Conservation (phyloP, 2,888 invertebrate genomes). For the Physocephala rufipes region DNA sequence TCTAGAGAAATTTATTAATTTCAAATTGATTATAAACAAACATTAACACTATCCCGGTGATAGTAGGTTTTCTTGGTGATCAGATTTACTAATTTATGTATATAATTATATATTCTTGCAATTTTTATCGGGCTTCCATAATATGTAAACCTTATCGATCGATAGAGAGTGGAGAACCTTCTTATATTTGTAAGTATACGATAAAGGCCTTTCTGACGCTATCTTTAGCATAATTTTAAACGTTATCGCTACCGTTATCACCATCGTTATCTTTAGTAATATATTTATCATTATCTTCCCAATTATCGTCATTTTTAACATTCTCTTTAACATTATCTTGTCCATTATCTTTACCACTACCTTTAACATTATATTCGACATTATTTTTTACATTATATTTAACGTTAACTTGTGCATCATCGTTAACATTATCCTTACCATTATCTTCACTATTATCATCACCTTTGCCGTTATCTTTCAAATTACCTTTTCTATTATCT, state of each 20-base stretch:
- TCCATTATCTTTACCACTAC: no score
- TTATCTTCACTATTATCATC: no score
- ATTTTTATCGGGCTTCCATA: slow-evolving; percentile 43
- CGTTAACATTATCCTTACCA: no score
- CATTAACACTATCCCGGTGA: neutral
- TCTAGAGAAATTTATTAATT: no score
- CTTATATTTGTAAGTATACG: slow-evolving; percentile 64
- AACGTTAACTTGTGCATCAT: neutral
- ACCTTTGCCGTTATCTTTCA: no score
- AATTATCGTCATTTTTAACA: no score
- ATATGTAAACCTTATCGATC: slow-evolving; percentile 53
- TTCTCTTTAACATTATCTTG: no score
- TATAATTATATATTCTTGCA: slow-evolving; percentile 39
- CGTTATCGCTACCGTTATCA: neutral
- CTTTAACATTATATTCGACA: neutral
- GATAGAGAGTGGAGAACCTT: slow-evolving; percentile 64
- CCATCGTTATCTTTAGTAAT: neutral
- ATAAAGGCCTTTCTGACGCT: neutral
- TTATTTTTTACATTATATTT: neutral
- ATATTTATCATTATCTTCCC: neutral
- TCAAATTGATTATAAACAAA: slow-evolving; percentile 1
- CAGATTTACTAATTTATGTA: slow-evolving; percentile 47
- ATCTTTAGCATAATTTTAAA: neutral
- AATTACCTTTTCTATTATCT: neutral
- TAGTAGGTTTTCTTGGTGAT: slow-evolving; percentile 45